A percentile compares a stretch with the other conserved stretches of the same genome.
phyloP scores from a whole-genome alignment of 2,113 vertebrate genomes.

The Lontra canadensis region DNA sequence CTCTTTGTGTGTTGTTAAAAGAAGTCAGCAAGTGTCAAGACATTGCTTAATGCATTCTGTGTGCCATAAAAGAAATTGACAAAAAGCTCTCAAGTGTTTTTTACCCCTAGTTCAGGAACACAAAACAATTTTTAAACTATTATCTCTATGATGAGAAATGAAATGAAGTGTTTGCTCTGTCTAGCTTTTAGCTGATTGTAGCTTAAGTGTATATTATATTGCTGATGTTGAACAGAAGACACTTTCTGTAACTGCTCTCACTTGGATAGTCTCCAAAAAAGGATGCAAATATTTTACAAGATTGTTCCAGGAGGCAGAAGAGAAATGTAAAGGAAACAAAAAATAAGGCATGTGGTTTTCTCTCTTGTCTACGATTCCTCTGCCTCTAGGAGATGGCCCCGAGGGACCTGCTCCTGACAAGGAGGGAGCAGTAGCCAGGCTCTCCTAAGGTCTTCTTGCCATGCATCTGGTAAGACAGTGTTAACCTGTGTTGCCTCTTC shows the following conservation, averaged over 20 bases:
- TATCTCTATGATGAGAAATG: not conserved
- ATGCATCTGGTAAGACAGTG: not conserved
- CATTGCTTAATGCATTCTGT: not conserved
- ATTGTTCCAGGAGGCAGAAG: not conserved
- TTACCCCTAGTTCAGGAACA: not conserved
- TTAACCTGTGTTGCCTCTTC: not conserved
- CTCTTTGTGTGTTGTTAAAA: not conserved
- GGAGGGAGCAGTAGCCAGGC: fast-evolving
- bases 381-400: fast-evolving
- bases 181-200: slow-evolving; percentile 13
- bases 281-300: not conserved
- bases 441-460: not conserved
- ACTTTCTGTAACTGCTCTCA: not conserved
- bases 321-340: no score
- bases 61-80: not conserved
- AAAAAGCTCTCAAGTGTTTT: not conserved
- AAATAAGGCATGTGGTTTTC: not conserved
- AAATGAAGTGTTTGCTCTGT: slow-evolving; percentile 11
- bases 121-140: slow-evolving; percentile 31
- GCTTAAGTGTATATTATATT: not conserved
- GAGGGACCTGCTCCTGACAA: fast-evolving
- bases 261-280: not conserved
- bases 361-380: fast-evolving
- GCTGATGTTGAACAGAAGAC: not conserved
- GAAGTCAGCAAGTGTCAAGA: not conserved